Conservation (phyloP, 35 echinoderm and acorn worm genomes). For the Amphiura filiformis region DNA sequence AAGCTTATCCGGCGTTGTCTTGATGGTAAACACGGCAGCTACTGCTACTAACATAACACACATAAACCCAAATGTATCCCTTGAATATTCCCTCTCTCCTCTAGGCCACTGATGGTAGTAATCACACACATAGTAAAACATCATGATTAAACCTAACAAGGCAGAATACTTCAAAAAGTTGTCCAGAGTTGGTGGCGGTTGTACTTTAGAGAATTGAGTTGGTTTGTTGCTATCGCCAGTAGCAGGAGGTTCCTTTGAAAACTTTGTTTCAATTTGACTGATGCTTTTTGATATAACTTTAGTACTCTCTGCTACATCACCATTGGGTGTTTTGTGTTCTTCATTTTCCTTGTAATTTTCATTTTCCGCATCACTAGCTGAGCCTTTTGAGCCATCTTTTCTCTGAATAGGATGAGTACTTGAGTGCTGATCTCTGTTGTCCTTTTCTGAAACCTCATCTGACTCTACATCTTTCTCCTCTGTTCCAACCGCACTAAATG, state of each 20-base stretch:
- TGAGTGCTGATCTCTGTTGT: background rate
- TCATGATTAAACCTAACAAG: conserved; percentile 54
- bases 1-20: conserved; percentile 51
- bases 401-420: background rate
- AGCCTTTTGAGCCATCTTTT: background rate
- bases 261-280: background rate
- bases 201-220: conserved; percentile 45
- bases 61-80: conserved; percentile 67
- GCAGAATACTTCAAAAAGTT: conserved; percentile 48
- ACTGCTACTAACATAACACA: conserved; percentile 50
- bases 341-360: background rate
- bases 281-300: no score
- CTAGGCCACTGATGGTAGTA: conserved; percentile 33
- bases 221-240: background rate
- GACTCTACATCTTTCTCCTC: background rate
- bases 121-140: conserved; percentile 70
- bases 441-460: background rate
- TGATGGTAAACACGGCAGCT: conserved; percentile 45
- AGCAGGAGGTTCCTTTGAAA: background rate
- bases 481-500: background rate
- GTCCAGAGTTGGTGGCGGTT: conserved; percentile 67
- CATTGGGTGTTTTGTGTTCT: background rate
- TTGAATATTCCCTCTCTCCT: conserved; percentile 42
- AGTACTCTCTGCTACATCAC: background rate
- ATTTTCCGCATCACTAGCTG: background rate